Base-by-base conservation (phyloP, 2,113 vertebrate genomes). In the Ifrita kowaldi region DNA sequence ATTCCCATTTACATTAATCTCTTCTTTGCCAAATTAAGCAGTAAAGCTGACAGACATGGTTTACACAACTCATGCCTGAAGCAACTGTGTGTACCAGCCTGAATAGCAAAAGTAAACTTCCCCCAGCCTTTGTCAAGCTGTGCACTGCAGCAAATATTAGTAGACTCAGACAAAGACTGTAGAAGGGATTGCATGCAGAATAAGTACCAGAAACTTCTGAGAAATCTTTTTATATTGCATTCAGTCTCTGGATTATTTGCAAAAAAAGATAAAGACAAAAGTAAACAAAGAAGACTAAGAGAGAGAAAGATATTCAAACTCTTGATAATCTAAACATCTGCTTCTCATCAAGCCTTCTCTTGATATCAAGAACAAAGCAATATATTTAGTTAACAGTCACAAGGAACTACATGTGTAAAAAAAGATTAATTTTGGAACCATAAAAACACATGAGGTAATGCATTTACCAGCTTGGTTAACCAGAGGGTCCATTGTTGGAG, bases 391-490 rank as follows among this genome's bases (percentile, higher is more conserved):
- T 97, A 93, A 62, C 32, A 95, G 71, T 93, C 22, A 9, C 20
- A 28, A 39, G 90, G 57, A 96, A 95, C 32, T 35, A 57, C 24
- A 47, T 87, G 75, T 30, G 2, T 50, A 49, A 90, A 86, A 85
- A 85, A 44, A 80, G 50, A 93, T 76, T 70, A 82, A 87, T 87
- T 90, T 59, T 93, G 46, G 62, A 92, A 70, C 44, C 35, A 76
- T 52, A 94, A 56, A 96, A 87, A 41, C 27, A 90, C 1, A 20
- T 95, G 89, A 96, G 28, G 69, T 47, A 63, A 89, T 53, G 67
- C 56, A 97, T 98, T 98, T 98, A 99, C 99, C 99, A 64, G 98
- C 97, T 97, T 99, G 99, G 97, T 99, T 99, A 93, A 99, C 98
- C 75, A 99, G 98, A 97, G 98, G 98, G 95, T 99, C 99, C 98